A percentile compares a stretch with the other conserved stretches of the same genome.
Evolutionary conservation across 2,113 vertebrate genomes (phyloP).

Genomic region (Amphiprion percula): DNA sequence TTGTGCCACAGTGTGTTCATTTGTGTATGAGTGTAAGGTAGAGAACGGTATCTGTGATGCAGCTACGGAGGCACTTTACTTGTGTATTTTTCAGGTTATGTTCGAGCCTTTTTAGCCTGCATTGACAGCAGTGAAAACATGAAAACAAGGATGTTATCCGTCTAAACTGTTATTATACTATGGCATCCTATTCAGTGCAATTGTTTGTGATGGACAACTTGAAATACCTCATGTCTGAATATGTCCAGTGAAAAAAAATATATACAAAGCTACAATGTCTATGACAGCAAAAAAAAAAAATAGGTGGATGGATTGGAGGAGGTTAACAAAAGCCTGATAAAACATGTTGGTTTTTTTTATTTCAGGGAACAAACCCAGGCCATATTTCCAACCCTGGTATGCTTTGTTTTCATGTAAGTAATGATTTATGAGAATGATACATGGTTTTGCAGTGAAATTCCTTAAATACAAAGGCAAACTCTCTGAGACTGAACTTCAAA

Average conservation of each 20-base stretch:
- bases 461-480: constrained; percentile 6
- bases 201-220: background rate
- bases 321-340: background rate
- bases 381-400: background rate
- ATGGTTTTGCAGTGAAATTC: constrained; percentile 11
- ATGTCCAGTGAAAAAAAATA: background rate
- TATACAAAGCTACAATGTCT: background rate
- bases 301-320: background rate
- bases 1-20: constrained; percentile 30
- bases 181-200: background rate
- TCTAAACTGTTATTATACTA: background rate
- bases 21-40: background rate
- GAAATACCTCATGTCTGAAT: background rate
- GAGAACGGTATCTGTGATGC: background rate
- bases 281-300: background rate
- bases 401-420: constrained; percentile 22
- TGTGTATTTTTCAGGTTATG: background rate
- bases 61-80: background rate
- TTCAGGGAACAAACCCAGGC: constrained; percentile 3
- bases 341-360: background rate
- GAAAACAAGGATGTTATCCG: background rate
- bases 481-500: constrained; percentile 7
- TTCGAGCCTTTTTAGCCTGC: background rate
- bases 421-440: constrained; percentile 13
- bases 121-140: background rate